Base-by-base conservation (phyloP, 2,888 invertebrate genomes). In the Dasypogon diadema region DNA sequence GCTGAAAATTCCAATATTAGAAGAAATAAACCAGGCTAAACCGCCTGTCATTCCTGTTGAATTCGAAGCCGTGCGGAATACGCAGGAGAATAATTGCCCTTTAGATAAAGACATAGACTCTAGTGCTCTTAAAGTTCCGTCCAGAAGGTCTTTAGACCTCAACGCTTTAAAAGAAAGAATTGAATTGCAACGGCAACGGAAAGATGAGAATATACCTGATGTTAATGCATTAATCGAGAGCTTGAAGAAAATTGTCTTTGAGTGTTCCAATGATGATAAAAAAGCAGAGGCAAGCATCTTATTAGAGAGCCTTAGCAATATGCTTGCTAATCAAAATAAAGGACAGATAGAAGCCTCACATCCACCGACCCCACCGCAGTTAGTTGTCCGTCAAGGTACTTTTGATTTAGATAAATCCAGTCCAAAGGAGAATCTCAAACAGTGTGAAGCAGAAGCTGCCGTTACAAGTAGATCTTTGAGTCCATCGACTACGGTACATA, bases 341-440 rank as follows among this genome's bases (percentile, higher is more conserved):
- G 4, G 42, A 63, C 5, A 30, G 34, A 10, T 30, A 51, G n/a
- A 70, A 1, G 5, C 10, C 2, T 10, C 5, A 5, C 12, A 14
- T 34, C 58, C 34, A 37, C 65, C 34, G 34, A 54, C 74, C 3
- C 77, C 78, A 4, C 80, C 78, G 2, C 79, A 81, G 8, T 75
- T 80, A 0, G 80, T 83, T 30, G 74, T 80, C 6, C 79, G 83
- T 1, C 81, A 83, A 72, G 81, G 80, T 3, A 83, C 82, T 0
- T 83, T 83, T 72, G 81, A 82, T 63, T 74, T 82, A 6, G 82
- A 83, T 14, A 18, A 80, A 21, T 22, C 42, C 8, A 42, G n/a
- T 42, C 10, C 12, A 6, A 42, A 42, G 0, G 3, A 8, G 8
- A 3, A 12, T 12, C 2, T 37, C 2, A 18, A 18, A 21, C 8